phyloP scores from a whole-genome alignment of 2,888 invertebrate genomes.

The Macaria notata region DNA sequence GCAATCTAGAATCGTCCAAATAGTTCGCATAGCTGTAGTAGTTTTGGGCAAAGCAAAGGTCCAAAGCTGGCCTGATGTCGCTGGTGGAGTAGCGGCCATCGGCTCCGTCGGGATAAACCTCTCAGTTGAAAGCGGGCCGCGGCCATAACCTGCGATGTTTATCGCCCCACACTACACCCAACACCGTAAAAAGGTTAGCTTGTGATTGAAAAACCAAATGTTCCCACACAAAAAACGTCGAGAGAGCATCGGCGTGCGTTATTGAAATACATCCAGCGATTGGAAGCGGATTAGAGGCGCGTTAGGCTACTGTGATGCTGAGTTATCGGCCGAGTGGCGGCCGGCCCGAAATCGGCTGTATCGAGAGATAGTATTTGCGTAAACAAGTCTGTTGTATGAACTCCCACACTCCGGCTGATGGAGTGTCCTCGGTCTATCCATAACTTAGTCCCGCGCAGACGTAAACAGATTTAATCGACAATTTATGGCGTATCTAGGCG shows the following conservation, averaged over 20 bases:
- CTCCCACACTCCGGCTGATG: conserved; percentile 38
- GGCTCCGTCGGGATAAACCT: conserved; percentile 42
- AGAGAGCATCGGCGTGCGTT: conserved; percentile 49
- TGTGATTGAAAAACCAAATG: conserved; percentile 73
- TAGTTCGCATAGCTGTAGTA: too few relatives aligned
- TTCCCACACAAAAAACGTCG: conserved; percentile 65
- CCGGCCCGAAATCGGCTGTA: conserved; percentile 43
- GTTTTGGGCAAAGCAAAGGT: conserved; percentile 1
- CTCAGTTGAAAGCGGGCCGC: conserved; percentile 70
- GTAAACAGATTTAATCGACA: conserved; percentile 53
- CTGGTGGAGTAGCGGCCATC: too few relatives aligned
- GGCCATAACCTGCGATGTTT: conserved; percentile 74
- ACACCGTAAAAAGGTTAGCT: conserved; percentile 65
- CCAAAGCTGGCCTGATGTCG: neutral
- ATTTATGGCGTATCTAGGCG: conserved; percentile 54
- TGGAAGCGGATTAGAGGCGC: conserved; percentile 72
- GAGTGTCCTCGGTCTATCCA: conserved; percentile 39
- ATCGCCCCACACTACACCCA: conserved; percentile 61
- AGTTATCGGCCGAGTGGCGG: conserved; percentile 51
- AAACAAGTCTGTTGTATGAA: conserved; percentile 46
- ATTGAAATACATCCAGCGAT: conserved; percentile 73
- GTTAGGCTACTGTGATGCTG: conserved; percentile 75
- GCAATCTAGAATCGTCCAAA: too few relatives aligned
- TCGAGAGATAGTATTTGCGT: conserved; percentile 63
- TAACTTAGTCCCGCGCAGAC: conserved; percentile 48